A percentile compares a stretch with the other conserved stretches of the same genome.
Conservation (phyloP, 2,888 invertebrate genomes). For the Alloplasta piceator region DNA sequence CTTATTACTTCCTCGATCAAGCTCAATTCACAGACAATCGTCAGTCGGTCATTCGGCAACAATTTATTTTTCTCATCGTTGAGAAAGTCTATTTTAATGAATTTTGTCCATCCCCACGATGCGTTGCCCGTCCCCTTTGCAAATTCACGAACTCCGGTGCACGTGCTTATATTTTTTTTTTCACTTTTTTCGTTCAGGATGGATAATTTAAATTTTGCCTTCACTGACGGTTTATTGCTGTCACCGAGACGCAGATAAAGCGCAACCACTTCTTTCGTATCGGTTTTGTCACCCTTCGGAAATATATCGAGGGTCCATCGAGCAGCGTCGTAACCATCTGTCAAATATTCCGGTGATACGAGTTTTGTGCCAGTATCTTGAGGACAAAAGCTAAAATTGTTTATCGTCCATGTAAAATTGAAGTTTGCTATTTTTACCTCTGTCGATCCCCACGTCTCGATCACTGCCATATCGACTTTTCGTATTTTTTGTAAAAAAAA, state of each 20-base stretch:
- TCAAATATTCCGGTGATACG: neutral
- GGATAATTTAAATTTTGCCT: too few relatives aligned
- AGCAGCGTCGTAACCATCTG: neutral
- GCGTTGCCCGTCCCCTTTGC: too few relatives aligned
- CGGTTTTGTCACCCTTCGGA: neutral
- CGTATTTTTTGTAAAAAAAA: too few relatives aligned
- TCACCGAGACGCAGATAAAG: neutral
- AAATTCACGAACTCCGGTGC: too few relatives aligned
- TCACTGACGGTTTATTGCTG: neutral
- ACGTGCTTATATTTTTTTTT: too few relatives aligned
- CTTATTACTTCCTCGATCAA: too few relatives aligned
- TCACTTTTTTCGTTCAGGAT: too few relatives aligned
- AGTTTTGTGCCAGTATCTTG: neutral
- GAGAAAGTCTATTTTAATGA: too few relatives aligned
- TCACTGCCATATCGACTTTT: neutral
- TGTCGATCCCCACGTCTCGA: neutral
- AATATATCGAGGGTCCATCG: neutral
- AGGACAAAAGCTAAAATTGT: neutral
- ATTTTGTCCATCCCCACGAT: too few relatives aligned
- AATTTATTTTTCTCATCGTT: too few relatives aligned
- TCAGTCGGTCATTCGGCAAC: too few relatives aligned
- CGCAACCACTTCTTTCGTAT: neutral
- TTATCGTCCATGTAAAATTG: neutral
- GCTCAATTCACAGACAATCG: too few relatives aligned
- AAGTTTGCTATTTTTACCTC: neutral